Percentiles rank a stretch among this genome's conserved stretches.
Conservation (phyloP, 2,888 invertebrate species). For the Hypselothyrea guttata region DNA sequence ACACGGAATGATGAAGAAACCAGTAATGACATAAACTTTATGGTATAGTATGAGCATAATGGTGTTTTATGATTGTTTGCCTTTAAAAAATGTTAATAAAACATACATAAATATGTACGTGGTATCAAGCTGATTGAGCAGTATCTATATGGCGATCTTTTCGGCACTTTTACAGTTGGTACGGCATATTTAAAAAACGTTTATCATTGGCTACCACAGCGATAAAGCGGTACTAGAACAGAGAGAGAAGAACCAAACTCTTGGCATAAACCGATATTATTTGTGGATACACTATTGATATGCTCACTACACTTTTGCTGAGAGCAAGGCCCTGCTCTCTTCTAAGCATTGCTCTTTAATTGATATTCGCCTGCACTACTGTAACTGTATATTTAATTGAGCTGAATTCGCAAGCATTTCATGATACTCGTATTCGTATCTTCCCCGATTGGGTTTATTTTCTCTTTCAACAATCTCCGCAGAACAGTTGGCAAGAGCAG, state of each 20-base stretch:
- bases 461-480: constrained; percentile 39
- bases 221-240: constrained; percentile 6
- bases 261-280: background rate
- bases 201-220: constrained; percentile 20
- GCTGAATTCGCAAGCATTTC: constrained; percentile 46
- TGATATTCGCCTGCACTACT: constrained; percentile 10
- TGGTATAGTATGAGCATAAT: too few species aligned
- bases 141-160: constrained; percentile 55
- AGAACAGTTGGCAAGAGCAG: constrained; percentile 31
- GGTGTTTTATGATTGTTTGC: background rate
- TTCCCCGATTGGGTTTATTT: constrained; percentile 18
- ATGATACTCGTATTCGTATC: constrained; percentile 14
- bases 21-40: too few species aligned
- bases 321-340: background rate
- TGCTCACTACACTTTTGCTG: background rate
- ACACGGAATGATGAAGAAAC: too few species aligned
- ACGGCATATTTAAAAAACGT: constrained; percentile 4
- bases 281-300: background rate
- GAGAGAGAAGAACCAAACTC: background rate
- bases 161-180: constrained; percentile 46
- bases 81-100: constrained; percentile 11
- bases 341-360: constrained; percentile 25
- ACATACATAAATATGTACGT: constrained; percentile 20
- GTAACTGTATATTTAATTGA: constrained; percentile 49
- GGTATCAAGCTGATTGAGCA: constrained; percentile 8